A percentile compares a stretch with the other conserved stretches of the same genome.
These are phyloP conservation scores for Scomber japonicus DNA, from an alignment of 2,113 vertebrate genomes.

Conservation along the genomic window DNA sequence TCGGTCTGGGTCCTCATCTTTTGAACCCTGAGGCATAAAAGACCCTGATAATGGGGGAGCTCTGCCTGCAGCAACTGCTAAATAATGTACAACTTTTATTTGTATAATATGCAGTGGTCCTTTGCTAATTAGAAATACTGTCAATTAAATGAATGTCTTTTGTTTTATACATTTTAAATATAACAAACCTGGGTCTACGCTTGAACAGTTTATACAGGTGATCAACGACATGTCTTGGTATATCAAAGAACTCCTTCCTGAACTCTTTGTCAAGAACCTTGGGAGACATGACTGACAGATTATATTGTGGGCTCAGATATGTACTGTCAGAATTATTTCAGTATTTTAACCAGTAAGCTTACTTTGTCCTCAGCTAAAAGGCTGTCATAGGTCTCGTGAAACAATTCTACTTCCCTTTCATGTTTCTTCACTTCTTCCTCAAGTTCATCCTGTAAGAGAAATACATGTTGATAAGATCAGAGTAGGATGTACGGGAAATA, in stretches of 20 bases:
- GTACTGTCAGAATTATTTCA: not conserved
- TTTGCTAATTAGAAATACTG: too few relatives aligned
- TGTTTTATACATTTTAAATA: conserved; percentile 50
- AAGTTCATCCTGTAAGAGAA: conserved; percentile 80
- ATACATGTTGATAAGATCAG: conserved; percentile 25
- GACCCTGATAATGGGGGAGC: not conserved
- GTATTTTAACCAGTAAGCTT: conserved; percentile 53
- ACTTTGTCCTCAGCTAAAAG: conserved; percentile 91
- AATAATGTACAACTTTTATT: not conserved
- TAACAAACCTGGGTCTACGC: conserved; percentile 88
- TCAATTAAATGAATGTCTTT: too few relatives aligned
- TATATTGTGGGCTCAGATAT: not conserved
- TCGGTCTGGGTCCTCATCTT: conserved; percentile 78
- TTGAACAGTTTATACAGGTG: conserved; percentile 91
- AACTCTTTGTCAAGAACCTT: conserved; percentile 91
- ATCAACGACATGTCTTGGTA: conserved; percentile 81
- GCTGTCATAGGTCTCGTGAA: conserved; percentile 84
- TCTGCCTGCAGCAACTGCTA: not conserved
- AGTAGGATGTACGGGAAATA: not conserved
- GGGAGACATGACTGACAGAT: not conserved
- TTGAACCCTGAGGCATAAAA: conserved; percentile 78
- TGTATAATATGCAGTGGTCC: not conserved
- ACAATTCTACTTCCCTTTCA: conserved; percentile 82
- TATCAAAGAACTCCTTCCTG: conserved; percentile 88
- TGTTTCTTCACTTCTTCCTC: conserved; percentile 77